Conservation (phyloP, 2,113 vertebrate genomes). For the Andinoacara biseriatus region DNA sequence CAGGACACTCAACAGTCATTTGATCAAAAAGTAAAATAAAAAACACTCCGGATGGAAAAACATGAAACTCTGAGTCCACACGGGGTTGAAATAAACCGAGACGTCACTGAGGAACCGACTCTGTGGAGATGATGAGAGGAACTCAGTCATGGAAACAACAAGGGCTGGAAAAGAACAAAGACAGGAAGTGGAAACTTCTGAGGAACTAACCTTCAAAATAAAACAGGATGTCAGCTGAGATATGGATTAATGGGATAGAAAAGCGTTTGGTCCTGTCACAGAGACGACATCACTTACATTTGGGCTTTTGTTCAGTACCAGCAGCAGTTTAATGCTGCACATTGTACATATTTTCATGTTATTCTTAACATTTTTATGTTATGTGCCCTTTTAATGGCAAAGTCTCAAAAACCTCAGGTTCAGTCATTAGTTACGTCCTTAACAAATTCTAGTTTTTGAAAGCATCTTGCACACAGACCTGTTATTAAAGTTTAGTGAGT, state of each 20-base stretch:
- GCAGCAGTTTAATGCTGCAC: background rate
- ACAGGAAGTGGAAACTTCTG: no score
- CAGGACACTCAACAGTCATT: no score
- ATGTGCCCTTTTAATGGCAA: background rate
- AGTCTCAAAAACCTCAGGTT: background rate
- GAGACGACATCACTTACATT: background rate
- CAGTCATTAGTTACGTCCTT: background rate
- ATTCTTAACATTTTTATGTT: background rate
- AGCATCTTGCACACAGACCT: background rate
- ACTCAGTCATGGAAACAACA: no score
- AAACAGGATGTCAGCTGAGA: background rate
- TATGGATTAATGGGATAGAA: no score
- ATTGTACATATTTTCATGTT: background rate
- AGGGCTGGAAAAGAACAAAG: no score
- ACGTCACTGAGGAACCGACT: no score
- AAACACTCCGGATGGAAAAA: no score
- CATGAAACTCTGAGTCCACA: no score
- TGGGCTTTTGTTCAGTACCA: background rate
- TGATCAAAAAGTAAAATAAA: no score
- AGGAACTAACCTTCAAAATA: background rate
- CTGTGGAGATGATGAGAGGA: no score
- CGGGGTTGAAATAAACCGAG: no score
- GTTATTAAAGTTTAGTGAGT: fast-evolving
- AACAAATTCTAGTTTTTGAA: background rate
- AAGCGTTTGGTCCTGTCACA: no score